A percentile compares a stretch with the other conserved stretches of the same genome.
phyloP scores from a whole-genome alignment of 2,113 vertebrate species.

The Neogobius melanostomus region DNA sequence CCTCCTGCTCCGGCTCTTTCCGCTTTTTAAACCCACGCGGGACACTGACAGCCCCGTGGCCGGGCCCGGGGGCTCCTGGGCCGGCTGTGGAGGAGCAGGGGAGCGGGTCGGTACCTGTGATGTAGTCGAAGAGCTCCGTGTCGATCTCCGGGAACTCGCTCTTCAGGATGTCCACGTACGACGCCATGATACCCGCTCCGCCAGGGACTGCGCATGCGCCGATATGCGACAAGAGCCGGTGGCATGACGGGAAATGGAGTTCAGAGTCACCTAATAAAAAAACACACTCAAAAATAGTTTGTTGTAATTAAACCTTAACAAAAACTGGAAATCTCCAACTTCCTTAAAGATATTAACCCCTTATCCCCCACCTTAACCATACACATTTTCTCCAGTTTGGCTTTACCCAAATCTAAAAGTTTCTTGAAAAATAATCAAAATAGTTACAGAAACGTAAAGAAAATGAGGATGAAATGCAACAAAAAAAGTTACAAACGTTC shows the following conservation, averaged over 20 bases:
- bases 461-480: too few species aligned
- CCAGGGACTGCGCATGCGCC: conserved; percentile 61
- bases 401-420: too few species aligned
- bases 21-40: background rate
- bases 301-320: too few species aligned
- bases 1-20: background rate
- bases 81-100: background rate
- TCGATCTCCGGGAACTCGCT: conserved; percentile 95
- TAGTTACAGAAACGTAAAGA: too few species aligned
- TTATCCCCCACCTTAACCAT: too few species aligned
- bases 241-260: conserved; percentile 57
- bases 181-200: conserved; percentile 84
- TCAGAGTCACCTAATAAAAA: background rate
- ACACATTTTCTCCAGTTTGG: too few species aligned
- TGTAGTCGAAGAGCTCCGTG: conserved; percentile 89
- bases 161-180: conserved; percentile 91
- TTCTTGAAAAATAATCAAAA: too few species aligned
- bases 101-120: conserved; percentile 79
- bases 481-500: too few species aligned
- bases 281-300: background rate
- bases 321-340: too few species aligned
- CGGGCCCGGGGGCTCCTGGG: background rate
- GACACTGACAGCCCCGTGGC: background rate
- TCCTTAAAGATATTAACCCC: too few species aligned
- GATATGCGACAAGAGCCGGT: conserved; percentile 8